phyloP scores from a whole-genome alignment of 1,140 invertebrate genomes.

The Fopius arisanus region DNA sequence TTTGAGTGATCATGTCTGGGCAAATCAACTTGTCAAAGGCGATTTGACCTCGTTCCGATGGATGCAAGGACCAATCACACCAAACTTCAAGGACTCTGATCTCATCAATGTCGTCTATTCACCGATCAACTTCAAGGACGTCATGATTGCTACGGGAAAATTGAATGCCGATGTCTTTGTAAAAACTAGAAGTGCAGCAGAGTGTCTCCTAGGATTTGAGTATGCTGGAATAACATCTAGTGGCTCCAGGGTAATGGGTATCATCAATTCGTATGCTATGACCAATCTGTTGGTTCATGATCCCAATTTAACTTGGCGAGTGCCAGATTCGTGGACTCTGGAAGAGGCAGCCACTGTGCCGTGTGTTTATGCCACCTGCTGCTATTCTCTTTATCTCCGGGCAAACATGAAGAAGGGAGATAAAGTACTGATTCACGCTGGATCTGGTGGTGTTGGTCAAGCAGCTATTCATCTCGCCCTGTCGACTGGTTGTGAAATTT shows the following conservation, averaged over 20 bases:
- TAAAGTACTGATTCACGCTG: slow-evolving; percentile 78
- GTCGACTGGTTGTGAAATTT: slow-evolving; percentile 72
- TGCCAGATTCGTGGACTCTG: slow-evolving; percentile 86
- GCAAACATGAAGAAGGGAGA: slow-evolving; percentile 71
- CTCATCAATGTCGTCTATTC: slow-evolving; percentile 65
- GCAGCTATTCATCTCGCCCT: slow-evolving; percentile 79
- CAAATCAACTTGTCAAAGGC: slow-evolving; percentile 80
- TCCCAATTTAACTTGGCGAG: slow-evolving; percentile 73
- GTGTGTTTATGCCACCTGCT: slow-evolving; percentile 84
- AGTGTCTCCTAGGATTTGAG: slow-evolving; percentile 78
- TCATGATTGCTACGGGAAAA: slow-evolving; percentile 81
- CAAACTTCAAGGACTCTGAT: slow-evolving; percentile 47
- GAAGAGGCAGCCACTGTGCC: slow-evolving; percentile 90
- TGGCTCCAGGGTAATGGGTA: slow-evolving; percentile 76
- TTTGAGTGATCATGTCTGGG: slow-evolving; percentile 73
- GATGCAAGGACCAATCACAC: slow-evolving; percentile 73
- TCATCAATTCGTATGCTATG: slow-evolving; percentile 68
- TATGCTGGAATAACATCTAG: slow-evolving; percentile 67
- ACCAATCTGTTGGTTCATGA: slow-evolving; percentile 71
- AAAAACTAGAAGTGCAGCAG: slow-evolving; percentile 67
- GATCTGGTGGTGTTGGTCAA: slow-evolving; percentile 80
- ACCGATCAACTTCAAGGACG: slow-evolving; percentile 79
- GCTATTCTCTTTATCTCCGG: slow-evolving; percentile 75
- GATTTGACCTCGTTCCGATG: slow-evolving; percentile 87
- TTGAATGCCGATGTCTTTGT: slow-evolving; percentile 71